These are phyloP conservation scores for Neoniphon sammara DNA, from an alignment of 2,797 vertebrate species.

Conservation along the genomic window DNA sequence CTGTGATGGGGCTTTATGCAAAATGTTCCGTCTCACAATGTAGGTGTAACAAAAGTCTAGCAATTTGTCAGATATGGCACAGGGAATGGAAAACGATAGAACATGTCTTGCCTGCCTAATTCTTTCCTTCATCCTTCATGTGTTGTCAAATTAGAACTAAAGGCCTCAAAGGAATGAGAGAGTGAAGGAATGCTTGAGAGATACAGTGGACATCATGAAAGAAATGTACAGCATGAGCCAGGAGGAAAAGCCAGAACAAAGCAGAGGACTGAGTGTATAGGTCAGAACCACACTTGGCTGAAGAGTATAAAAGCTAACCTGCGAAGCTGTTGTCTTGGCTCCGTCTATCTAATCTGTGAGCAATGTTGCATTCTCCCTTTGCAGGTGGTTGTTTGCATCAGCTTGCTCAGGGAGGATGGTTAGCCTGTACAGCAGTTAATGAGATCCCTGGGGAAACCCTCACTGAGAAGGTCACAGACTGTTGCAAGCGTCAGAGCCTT, in stretches of 20 bases:
- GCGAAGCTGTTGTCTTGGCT: neutral
- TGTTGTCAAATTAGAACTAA: neutral
- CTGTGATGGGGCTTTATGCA: conserved; percentile 1
- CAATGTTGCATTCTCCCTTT: conserved; percentile 14
- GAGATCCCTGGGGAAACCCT: conserved; percentile 72
- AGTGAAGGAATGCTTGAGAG: neutral
- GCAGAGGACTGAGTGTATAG: neutral
- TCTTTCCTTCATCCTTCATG: neutral
- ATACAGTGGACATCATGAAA: neutral
- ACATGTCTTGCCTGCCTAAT: neutral
- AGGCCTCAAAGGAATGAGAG: neutral
- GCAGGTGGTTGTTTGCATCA: conserved; percentile 63
- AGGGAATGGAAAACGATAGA: neutral
- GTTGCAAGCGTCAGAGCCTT: conserved; percentile 38
- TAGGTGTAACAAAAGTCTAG: conserved; percentile 17
- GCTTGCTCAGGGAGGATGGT: conserved; percentile 32
- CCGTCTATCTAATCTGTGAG: neutral
- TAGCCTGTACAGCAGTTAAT: conserved; percentile 66
- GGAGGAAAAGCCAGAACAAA: neutral
- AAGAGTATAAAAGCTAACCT: neutral
- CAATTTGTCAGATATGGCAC: conserved; percentile 10
- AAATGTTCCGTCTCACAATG: conserved; percentile 29
- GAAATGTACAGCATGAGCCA: neutral
- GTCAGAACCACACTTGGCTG: neutral
- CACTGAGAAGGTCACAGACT: conserved; percentile 51